Evolutionary conservation across 2,797 vertebrate genomes (phyloP).

Genomic region (Cheirogaleus major): DNA sequence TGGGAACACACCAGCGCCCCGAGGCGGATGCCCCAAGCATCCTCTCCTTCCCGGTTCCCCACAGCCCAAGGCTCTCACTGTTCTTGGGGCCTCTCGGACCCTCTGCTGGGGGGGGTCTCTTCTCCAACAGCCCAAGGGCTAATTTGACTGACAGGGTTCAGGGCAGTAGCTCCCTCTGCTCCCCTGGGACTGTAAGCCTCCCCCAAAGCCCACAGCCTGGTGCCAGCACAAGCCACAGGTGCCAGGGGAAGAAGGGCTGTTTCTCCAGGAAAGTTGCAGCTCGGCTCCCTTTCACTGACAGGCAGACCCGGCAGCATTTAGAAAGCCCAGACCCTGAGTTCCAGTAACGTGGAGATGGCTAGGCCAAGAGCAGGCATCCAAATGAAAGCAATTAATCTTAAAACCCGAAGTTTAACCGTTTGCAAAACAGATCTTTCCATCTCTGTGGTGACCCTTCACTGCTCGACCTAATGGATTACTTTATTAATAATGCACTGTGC

Average conservation of each 20-base stretch:
- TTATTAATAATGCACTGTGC: conserved; percentile 91
- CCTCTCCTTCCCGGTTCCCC: background rate
- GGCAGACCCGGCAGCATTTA: conserved; percentile 64
- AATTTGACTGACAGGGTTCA: background rate
- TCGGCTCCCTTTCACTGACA: conserved; percentile 54
- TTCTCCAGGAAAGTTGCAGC: conserved; percentile 51
- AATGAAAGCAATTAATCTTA: conserved; percentile 91
- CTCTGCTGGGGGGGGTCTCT: background rate
- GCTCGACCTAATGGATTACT: conserved; percentile 89
- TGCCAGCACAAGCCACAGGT: background rate
- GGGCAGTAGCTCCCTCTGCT: background rate
- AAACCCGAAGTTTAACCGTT: conserved; percentile 88
- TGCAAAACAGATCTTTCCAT: conserved; percentile 87
- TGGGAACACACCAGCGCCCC: background rate
- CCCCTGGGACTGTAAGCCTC: background rate
- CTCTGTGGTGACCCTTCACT: conserved; percentile 86
- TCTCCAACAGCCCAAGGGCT: background rate
- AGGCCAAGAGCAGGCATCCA: conserved; percentile 85
- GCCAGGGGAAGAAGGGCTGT: background rate
- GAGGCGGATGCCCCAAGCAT: background rate
- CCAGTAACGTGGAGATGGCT: conserved; percentile 80
- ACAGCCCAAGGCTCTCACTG: background rate
- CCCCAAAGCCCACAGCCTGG: background rate
- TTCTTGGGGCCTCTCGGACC: background rate
- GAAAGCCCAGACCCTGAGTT: conserved; percentile 72